These are phyloP conservation scores for Tetranychus piercei DNA, from an alignment of 2,888 invertebrate species.

Conservation along the genomic window DNA sequence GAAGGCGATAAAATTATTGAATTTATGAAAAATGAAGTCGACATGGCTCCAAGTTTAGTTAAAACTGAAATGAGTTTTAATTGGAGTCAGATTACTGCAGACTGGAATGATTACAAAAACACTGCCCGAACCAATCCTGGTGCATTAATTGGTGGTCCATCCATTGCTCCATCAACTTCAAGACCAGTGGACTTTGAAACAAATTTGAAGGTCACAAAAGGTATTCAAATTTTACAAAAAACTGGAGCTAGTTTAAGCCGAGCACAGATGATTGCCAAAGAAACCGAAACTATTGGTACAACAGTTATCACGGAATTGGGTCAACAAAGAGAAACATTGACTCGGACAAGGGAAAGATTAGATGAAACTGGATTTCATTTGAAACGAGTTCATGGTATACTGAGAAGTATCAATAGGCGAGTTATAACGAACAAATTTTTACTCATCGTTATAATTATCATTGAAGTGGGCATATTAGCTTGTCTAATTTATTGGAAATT, in stretches of 20 bases:
- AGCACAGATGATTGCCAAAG: constrained; percentile 53
- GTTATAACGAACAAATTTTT: constrained; percentile 35
- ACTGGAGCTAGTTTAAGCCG: constrained; percentile 37
- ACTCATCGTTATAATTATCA: constrained; percentile 33
- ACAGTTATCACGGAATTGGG: constrained; percentile 56
- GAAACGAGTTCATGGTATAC: constrained; percentile 31
- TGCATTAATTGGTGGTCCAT: background rate
- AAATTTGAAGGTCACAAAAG: constrained; percentile 30
- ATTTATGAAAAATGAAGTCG: constrained; percentile 16
- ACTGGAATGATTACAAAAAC: constrained; percentile 24
- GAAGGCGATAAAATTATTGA: constrained; percentile 20
- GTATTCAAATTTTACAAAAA: constrained; percentile 31
- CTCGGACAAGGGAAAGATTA: constrained; percentile 42
- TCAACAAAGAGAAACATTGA: constrained; percentile 52
- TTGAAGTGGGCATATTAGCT: constrained; percentile 32
- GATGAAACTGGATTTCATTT: constrained; percentile 33
- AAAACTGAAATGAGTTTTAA: constrained; percentile 14
- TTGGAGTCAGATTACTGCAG: constrained; percentile 3
- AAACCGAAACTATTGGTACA: constrained; percentile 59
- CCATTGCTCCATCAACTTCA: constrained; percentile 28
- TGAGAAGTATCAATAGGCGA: constrained; percentile 33
- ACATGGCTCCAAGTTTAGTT: constrained; percentile 13
- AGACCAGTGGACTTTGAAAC: constrained; percentile 28
- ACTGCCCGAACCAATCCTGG: constrained; percentile 19
- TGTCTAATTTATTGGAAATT: constrained; percentile 34